Conservation (phyloP, 2,113 vertebrate species). For the Petromus typicus region DNA sequence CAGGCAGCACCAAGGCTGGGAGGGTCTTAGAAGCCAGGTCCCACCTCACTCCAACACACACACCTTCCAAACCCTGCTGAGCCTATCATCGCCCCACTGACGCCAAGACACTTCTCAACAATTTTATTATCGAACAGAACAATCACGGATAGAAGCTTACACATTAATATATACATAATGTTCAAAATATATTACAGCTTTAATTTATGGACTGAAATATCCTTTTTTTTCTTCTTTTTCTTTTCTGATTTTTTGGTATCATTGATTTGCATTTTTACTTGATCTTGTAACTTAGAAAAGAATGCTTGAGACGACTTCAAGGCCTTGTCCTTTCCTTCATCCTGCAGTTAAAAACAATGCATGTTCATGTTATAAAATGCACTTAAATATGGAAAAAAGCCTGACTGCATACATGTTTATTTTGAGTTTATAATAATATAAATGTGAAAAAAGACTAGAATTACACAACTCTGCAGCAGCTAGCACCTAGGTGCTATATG, state of each 20-base stretch:
- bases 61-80: not conserved
- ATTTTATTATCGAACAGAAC: conserved; percentile 67
- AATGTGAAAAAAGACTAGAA: not conserved
- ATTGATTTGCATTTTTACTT: conserved; percentile 96
- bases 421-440: not conserved
- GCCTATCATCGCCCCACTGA: not conserved
- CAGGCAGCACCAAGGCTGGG: not conserved
- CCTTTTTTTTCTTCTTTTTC: conserved; percentile 90
- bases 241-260: conserved; percentile 87
- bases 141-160: not conserved
- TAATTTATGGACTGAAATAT: conserved; percentile 93
- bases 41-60: not conserved
- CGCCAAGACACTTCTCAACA: not conserved
- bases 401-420: not conserved
- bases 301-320: conserved; percentile 96
- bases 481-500: not conserved
- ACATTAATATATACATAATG: conserved; percentile 74
- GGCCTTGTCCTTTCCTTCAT: conserved; percentile 96
- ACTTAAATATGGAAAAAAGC: not conserved
- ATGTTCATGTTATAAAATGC: not conserved
- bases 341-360: conserved; percentile 85
- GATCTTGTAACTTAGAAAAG: conserved; percentile 97
- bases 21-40: not conserved
- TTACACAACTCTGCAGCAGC: not conserved
- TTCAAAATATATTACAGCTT: conserved; percentile 89